Percentiles rank a stretch among this genome's conserved stretches.
These are phyloP conservation scores for Wasmannia auropunctata DNA, from an alignment of 1,140 invertebrate genomes.

Conservation along the genomic window DNA sequence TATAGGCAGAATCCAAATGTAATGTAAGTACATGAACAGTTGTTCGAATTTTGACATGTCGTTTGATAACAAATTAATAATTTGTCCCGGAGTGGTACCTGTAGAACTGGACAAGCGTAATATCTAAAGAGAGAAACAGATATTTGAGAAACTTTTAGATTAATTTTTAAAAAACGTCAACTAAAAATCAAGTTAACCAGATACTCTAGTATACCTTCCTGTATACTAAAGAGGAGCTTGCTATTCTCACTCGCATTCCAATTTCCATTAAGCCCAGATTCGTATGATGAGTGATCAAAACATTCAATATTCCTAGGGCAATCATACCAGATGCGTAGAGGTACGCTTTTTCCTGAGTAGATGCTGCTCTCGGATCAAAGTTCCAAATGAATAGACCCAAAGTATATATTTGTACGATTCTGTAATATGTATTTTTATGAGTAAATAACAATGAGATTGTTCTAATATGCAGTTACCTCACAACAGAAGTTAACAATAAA, in stretches of 20 bases:
- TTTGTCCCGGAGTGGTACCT: constrained; percentile 91
- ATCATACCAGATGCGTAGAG: constrained; percentile 83
- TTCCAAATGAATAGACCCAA: constrained; percentile 84
- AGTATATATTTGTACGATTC: constrained; percentile 80
- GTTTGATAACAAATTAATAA: constrained; percentile 95
- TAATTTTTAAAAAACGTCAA: no score
- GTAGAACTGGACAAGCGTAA: constrained; percentile 82
- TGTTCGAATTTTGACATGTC: constrained; percentile 88
- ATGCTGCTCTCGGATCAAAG: constrained; percentile 81
- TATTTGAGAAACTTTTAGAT: background rate
- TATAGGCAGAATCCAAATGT: constrained; percentile 91
- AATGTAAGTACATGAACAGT: constrained; percentile 86
- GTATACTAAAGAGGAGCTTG: constrained; percentile 86
- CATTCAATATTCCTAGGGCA: constrained; percentile 79
- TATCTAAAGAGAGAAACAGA: constrained; percentile 69
- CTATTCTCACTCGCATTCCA: constrained; percentile 86
- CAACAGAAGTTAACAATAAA: constrained; percentile 65
- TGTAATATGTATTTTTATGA: constrained; percentile 44
- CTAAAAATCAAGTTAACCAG: no score
- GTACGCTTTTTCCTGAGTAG: constrained; percentile 81
- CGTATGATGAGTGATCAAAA: constrained; percentile 82
- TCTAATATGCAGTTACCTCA: constrained; percentile 68
- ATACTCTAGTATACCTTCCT: constrained; percentile 84
- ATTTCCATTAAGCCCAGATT: constrained; percentile 82
- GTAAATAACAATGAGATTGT: background rate